Conservation (phyloP, 2,797 vertebrate genomes). For the Masticophis lateralis region DNA sequence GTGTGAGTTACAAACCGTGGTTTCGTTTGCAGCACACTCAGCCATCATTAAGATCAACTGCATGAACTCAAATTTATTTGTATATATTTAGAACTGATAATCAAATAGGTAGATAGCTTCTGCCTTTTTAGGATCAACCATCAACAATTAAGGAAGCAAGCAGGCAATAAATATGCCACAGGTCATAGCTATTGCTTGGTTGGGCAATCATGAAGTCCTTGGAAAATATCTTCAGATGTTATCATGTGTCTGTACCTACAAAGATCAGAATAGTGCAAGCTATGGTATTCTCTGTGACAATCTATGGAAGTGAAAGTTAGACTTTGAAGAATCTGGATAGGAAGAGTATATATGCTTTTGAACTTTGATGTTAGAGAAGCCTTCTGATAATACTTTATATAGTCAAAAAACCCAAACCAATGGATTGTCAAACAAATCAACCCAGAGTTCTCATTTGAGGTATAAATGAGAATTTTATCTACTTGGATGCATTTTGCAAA, state of each 20-base stretch:
- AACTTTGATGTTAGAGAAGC: not conserved
- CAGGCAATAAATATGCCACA: not conserved
- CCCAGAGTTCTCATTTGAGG: not conserved
- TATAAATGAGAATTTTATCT: not conserved
- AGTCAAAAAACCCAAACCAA: not conserved
- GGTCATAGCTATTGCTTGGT: not conserved
- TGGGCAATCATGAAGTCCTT: not conserved
- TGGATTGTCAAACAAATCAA: not conserved
- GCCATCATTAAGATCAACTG: not conserved
- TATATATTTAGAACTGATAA: not conserved
- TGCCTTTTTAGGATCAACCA: not conserved
- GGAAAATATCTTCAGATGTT: not conserved
- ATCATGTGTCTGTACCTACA: not conserved
- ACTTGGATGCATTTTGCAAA: not conserved
- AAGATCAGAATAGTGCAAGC: not conserved
- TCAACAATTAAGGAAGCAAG: not conserved
- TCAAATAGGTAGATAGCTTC: not conserved
- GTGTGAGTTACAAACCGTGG: not conserved
- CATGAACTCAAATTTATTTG: not conserved
- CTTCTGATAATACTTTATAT: not conserved
- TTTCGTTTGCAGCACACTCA: not conserved
- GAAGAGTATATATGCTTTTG: not conserved
- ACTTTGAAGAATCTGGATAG: not conserved
- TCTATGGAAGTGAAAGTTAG: not conserved
- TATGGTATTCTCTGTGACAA: not conserved